Percentiles rank a stretch among this genome's conserved stretches.
Evolutionary conservation across 2,888 invertebrate species (phyloP).

Genomic region (Ctenicera cuprea): DNA sequence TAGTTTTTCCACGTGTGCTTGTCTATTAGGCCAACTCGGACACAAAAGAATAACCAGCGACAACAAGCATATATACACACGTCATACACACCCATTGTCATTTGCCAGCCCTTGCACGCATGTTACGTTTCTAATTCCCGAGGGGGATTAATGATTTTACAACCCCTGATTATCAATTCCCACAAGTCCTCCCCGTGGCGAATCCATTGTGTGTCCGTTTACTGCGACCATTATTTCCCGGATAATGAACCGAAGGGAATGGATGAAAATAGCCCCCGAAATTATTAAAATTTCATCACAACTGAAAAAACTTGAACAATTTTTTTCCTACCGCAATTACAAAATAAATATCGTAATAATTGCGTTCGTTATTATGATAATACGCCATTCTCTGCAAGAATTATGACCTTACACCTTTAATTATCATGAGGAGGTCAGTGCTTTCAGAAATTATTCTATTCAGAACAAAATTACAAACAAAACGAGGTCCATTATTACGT

Average conservation of each 20-base stretch:
- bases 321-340: no score
- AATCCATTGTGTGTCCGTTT: slow-evolving; percentile 25
- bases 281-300: no score
- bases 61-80: slow-evolving; percentile 2
- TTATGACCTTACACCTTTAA: slow-evolving; percentile 19
- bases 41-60: background rate
- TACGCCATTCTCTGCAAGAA: background rate
- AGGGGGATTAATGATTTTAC: slow-evolving; percentile 42
- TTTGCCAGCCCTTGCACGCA: slow-evolving; percentile 3
- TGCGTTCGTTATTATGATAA: background rate
- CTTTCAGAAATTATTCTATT: slow-evolving; percentile 14
- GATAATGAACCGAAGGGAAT: slow-evolving; percentile 1
- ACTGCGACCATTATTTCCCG: slow-evolving; percentile 10
- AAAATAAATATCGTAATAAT: no score
- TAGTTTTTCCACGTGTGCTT: background rate
- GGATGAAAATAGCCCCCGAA: background rate
- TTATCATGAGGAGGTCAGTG: slow-evolving; percentile 14
- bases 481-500: slow-evolving; percentile 21
- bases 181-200: slow-evolving; percentile 37
- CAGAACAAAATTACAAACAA: slow-evolving; percentile 16
- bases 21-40: background rate
- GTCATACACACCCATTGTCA: slow-evolving; percentile 36
- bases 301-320: no score
- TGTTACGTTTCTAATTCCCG: slow-evolving; percentile 29
- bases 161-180: slow-evolving; percentile 44